Base-by-base conservation (phyloP, 1,140 invertebrate species). In the Triops longicaudatus region DNA sequence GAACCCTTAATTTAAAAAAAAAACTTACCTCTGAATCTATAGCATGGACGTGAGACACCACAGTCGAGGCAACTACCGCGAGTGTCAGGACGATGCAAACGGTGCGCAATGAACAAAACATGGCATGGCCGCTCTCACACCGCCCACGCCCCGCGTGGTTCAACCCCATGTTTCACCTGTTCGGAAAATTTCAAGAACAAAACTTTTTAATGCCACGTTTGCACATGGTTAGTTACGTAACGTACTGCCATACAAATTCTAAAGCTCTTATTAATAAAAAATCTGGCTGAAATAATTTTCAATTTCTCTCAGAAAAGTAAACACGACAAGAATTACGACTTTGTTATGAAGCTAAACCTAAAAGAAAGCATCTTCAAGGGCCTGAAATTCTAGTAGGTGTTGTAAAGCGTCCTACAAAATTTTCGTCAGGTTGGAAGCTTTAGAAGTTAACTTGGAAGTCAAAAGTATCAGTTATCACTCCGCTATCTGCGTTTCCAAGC, bases 81-180 rank as follows among this genome's bases (percentile, higher is more conserved):
- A 63, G 17, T 5, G 22, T 22, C 50, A 63, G 22, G 50, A 63
- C 50, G 50, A 63, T 63, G 9, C 10, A 63, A 22, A 63, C 50
- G 50, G 50, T 14, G 50, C 50, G 50, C 14, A 63, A 63, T 22
- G 50, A 63, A 63, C 50, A 63, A 63, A 63, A 63, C 50, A 63
- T 63, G 50, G 50, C 50, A 63, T 63, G 50, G 22, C 50, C 22
- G 50, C 50, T 63, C 50, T 63, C 14, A 22, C 50, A 4, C 50
- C 50, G 50, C 50, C 50, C 50, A 63, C 50, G 50, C 50, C 50
- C 50, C 50, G 50, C 50, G 50, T 63, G 50, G n/a, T 9, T 63
- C 50, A 63, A 63, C 0, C 14, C 50, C 50, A 63, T 63, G 14
- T 22, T 63, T 63, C 50, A 63, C 50, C 50, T 63, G 50, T 63